Percentiles rank a stretch among this genome's conserved stretches.
Conservation (phyloP, 2,113 vertebrate genomes). For the Phaetusa simplex region DNA sequence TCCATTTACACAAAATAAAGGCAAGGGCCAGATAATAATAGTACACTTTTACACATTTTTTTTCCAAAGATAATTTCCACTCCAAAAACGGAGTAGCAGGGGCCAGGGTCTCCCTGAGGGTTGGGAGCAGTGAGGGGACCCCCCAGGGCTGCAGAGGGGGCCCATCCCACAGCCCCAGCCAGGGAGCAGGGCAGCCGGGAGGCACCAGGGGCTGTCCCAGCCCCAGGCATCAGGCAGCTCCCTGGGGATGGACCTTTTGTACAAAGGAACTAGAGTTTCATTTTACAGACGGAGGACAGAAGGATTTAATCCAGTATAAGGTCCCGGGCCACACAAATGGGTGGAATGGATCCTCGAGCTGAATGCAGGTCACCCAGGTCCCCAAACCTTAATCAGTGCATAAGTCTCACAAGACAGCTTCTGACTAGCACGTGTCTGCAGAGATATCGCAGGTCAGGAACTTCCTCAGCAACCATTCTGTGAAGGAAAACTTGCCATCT, state of each 20-base stretch:
- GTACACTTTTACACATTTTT: neutral
- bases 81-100: neutral
- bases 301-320: neutral
- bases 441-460: neutral
- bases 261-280: neutral
- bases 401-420: neutral
- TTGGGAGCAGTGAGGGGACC: rapidly evolving
- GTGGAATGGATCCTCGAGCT: neutral
- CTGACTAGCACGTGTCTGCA: neutral
- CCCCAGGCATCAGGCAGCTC: rapidly evolving
- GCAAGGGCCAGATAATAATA: neutral
- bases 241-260: no score
- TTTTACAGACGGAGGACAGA: neutral
- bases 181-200: rapidly evolving
- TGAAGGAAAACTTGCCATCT: neutral
- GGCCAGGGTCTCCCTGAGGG: neutral
- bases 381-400: neutral
- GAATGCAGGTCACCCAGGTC: rapidly evolving
- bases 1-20: neutral
- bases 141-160: neutral
- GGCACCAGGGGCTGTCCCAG: neutral
- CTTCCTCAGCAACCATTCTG: neutral
- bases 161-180: neutral
- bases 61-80: neutral
- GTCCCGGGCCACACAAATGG: no score